Evolutionary conservation across 1,140 invertebrate species (phyloP).

Genomic region (Rhyacophila brunnea): DNA sequence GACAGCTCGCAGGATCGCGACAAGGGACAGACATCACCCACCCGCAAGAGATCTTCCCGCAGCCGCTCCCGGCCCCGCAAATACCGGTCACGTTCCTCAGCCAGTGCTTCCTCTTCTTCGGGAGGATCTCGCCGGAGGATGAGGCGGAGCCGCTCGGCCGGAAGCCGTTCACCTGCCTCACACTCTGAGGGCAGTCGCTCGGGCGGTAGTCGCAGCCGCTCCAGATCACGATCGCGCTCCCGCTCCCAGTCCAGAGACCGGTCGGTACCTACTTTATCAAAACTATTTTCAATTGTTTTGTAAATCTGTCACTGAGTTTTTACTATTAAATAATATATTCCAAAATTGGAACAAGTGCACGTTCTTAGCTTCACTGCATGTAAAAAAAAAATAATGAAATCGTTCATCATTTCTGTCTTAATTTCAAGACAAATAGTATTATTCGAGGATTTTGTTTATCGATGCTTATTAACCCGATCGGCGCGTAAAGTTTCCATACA

Average conservation of each 20-base stretch:
- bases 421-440: no score
- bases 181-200: slow-evolving; percentile 57
- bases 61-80: slow-evolving; percentile 56
- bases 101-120: slow-evolving; percentile 52
- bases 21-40: slow-evolving; percentile 36
- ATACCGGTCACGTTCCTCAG: slow-evolving; percentile 51
- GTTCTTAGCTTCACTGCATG: neutral
- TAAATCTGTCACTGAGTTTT: no score
- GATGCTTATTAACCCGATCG: no score
- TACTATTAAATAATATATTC: no score
- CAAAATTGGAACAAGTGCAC: no score
- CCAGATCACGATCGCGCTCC: slow-evolving; percentile 61
- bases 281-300: no score
- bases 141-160: slow-evolving; percentile 52
- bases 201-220: slow-evolving; percentile 51
- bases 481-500: no score
- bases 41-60: slow-evolving; percentile 49
- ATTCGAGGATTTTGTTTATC: no score
- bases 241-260: slow-evolving; percentile 64
- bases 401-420: no score
- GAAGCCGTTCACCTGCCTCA: slow-evolving; percentile 54
- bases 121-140: slow-evolving; percentile 47
- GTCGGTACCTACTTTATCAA: no score
- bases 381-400: neutral
- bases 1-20: slow-evolving; percentile 37